A percentile compares a stretch with the other conserved stretches of the same genome.
These are phyloP conservation scores for Apis florea DNA, from an alignment of 1,140 invertebrate genomes.

Conservation along the genomic window DNA sequence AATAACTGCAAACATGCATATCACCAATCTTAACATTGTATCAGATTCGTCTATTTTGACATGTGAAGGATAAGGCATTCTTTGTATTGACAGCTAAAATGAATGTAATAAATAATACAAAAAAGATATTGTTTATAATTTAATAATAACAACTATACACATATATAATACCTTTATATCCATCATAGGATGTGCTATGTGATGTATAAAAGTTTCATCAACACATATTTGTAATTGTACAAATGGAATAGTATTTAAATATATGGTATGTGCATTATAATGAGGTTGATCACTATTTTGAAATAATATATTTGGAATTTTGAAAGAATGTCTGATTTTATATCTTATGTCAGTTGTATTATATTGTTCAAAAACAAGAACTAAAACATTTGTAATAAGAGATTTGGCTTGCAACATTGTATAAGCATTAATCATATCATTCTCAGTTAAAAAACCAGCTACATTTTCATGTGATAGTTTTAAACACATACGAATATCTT, in stretches of 20 bases:
- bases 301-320: constrained; percentile 67
- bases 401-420: constrained; percentile 54
- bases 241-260: constrained; percentile 58
- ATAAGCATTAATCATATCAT: constrained; percentile 68
- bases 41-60: constrained; percentile 68
- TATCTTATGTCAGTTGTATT: constrained; percentile 68
- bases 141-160: background rate
- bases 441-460: constrained; percentile 69
- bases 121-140: constrained; percentile 2
- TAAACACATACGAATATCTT: constrained; percentile 63
- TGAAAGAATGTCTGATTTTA: constrained; percentile 66
- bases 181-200: constrained; percentile 40
- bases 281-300: constrained; percentile 40
- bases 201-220: constrained; percentile 70
- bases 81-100: constrained; percentile 73
- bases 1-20: constrained; percentile 68
- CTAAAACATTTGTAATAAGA: constrained; percentile 50
- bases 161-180: constrained; percentile 53
- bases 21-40: constrained; percentile 58
- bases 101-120: constrained; percentile 9
- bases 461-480: constrained; percentile 55
- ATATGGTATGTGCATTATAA: background rate
- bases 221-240: constrained; percentile 74
- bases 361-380: constrained; percentile 70
- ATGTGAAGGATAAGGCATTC: constrained; percentile 77